These are phyloP conservation scores for Stratiomys singularior DNA, from an alignment of 2,888 invertebrate genomes.

Conservation along the genomic window DNA sequence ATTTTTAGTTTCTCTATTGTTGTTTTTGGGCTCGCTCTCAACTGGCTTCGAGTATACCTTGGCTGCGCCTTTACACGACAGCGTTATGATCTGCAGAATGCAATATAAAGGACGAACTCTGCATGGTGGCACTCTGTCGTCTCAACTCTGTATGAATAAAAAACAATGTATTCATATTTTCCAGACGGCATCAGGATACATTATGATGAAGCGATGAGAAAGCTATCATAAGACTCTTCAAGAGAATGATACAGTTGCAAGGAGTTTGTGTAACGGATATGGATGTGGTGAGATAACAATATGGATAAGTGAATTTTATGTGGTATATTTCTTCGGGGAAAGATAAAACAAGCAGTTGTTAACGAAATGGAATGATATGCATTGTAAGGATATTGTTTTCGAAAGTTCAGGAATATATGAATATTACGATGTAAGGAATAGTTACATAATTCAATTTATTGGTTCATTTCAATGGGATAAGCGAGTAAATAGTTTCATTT, in stretches of 20 bases:
- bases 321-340: background rate
- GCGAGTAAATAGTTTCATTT: too few relatives aligned
- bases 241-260: slow-evolving; percentile 33
- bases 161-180: slow-evolving; percentile 30
- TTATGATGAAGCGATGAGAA: slow-evolving; percentile 36
- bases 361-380: slow-evolving; percentile 26
- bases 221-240: slow-evolving; percentile 31
- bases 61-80: slow-evolving; percentile 7
- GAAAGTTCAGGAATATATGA: background rate
- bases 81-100: background rate
- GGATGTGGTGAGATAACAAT: slow-evolving; percentile 37
- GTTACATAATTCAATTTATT: too few relatives aligned
- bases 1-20: slow-evolving; percentile 36
- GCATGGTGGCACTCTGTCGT: background rate
- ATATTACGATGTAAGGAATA: background rate
- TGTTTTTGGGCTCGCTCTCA: background rate
- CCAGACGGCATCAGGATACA: slow-evolving; percentile 26
- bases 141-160: background rate
- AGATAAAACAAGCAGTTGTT: slow-evolving; percentile 1
- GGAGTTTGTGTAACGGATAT: slow-evolving; percentile 35
- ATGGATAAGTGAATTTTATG: slow-evolving; percentile 33
- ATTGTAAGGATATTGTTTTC: background rate
- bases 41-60: background rate
- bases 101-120: background rate
- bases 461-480: too few relatives aligned